Conservation (phyloP, 1,140 invertebrate species). For the Diabrotica undecimpunctata region DNA sequence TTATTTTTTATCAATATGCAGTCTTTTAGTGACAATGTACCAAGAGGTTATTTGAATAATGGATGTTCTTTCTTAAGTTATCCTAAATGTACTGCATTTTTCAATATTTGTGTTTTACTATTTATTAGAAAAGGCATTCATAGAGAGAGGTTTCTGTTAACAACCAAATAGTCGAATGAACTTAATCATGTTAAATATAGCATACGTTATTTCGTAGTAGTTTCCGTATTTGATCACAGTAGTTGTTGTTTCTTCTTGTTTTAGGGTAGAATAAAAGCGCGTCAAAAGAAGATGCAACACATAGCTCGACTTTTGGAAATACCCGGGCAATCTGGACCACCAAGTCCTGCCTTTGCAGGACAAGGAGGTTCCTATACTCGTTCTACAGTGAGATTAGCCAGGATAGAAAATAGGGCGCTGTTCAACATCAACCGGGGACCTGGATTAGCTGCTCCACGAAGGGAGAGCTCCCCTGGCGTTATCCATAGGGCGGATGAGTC, state of each 20-base stretch:
- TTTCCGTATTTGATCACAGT: too few relatives aligned
- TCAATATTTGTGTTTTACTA: too few relatives aligned
- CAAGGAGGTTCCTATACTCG: conserved; percentile 45
- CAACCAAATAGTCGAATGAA: too few relatives aligned
- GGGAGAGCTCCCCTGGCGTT: conserved; percentile 50
- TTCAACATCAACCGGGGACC: conserved; percentile 62
- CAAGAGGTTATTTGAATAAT: too few relatives aligned
- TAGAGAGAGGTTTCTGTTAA: too few relatives aligned
- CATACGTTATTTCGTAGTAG: too few relatives aligned
- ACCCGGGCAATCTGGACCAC: conserved; percentile 57
- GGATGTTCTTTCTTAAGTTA: too few relatives aligned
- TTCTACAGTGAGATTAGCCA: conserved; percentile 48
- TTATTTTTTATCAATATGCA: too few relatives aligned
- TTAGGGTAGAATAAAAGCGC: conserved; percentile 88
- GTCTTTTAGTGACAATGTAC: too few relatives aligned
- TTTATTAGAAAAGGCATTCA: too few relatives aligned
- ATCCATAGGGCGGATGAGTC: conserved; percentile 37
- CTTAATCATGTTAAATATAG: too few relatives aligned
- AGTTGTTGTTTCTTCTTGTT: conserved; percentile 28
- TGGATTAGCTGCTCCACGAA: conserved; percentile 64
- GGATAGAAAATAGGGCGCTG: conserved; percentile 56
- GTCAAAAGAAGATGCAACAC: conserved; percentile 92
- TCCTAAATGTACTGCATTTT: too few relatives aligned
- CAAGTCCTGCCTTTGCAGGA: conserved; percentile 46
- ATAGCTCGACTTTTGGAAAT: conserved; percentile 90